Percentiles rank a stretch among this genome's conserved stretches.
Evolutionary conservation across 2,113 vertebrate genomes (phyloP).

Genomic region (Myiozetetes cayanensis): DNA sequence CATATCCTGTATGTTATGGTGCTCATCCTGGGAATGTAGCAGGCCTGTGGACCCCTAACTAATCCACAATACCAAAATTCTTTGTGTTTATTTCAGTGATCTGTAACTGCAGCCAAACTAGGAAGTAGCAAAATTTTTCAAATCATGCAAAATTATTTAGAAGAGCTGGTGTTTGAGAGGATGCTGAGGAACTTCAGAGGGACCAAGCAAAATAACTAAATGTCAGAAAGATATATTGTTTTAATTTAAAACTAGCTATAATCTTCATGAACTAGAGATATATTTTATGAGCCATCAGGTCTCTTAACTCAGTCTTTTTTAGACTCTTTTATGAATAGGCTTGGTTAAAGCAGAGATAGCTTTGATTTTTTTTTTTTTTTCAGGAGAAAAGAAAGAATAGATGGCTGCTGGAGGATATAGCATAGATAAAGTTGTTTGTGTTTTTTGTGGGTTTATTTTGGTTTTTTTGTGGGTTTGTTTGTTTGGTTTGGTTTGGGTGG

Average conservation of each 20-base stretch:
- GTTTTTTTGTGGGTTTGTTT: no score
- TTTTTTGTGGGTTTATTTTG: no score
- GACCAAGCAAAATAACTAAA: not conserved
- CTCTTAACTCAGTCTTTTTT: not conserved
- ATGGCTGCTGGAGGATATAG: not conserved
- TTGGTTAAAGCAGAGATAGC: not conserved
- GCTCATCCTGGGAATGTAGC: not conserved
- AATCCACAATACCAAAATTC: not conserved
- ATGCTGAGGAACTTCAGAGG: not conserved
- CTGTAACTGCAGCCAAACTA: not conserved
- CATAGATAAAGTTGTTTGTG: not conserved
- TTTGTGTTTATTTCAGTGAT: not conserved
- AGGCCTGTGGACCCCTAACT: not conserved
- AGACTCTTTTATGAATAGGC: not conserved
- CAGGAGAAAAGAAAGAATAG: not conserved
- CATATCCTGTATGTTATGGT: not conserved
- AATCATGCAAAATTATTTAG: not conserved
- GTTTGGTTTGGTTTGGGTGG: no score
- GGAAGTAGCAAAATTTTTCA: not conserved
- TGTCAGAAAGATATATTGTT: not conserved
- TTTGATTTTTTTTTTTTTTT: not conserved
- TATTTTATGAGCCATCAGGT: not conserved
- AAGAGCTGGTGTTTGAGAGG: not conserved
- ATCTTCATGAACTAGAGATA: not conserved
- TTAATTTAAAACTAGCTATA: not conserved